A percentile compares a stretch with the other conserved stretches of the same genome.
Conservation (phyloP, 2,888 invertebrate genomes). For the Eupeodes latifasciatus region DNA sequence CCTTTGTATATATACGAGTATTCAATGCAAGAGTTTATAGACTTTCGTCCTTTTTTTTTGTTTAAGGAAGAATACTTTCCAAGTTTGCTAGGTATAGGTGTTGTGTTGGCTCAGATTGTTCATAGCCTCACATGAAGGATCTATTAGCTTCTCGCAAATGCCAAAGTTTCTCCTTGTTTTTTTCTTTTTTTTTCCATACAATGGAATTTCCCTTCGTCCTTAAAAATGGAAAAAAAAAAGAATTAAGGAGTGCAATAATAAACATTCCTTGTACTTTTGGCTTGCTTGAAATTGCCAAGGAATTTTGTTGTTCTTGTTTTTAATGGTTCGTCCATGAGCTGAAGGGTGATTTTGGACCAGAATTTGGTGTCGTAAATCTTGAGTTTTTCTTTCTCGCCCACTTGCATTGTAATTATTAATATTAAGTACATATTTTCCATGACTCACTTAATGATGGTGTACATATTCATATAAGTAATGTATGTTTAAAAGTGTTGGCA, state of each 20-base stretch:
- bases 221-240: constrained; percentile 45
- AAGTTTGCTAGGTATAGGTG: not conserved
- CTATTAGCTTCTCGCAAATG: constrained; percentile 38
- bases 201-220: constrained; percentile 24
- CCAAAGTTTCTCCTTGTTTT: constrained; percentile 41
- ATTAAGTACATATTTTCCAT: constrained; percentile 67
- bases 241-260: constrained; percentile 56
- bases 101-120: constrained; percentile 8
- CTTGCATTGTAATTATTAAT: constrained; percentile 71
- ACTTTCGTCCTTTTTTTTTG: not conserved
- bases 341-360: constrained; percentile 10
- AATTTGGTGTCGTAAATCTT: constrained; percentile 54
- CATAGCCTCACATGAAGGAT: constrained; percentile 53
- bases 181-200: not conserved
- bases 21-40: not conserved
- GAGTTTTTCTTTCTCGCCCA: constrained; percentile 28
- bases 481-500: constrained; percentile 52
- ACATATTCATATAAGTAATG: constrained; percentile 40
- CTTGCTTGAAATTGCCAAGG: not conserved
- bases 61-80: constrained; percentile 33
- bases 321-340: not conserved
- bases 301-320: not conserved
- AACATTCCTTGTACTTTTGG: constrained; percentile 21
- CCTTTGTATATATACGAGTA: not conserved
- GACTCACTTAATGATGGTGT: constrained; percentile 49